Base-by-base conservation (phyloP, 2,113 vertebrate species). In the Clarias macrocephalus region DNA sequence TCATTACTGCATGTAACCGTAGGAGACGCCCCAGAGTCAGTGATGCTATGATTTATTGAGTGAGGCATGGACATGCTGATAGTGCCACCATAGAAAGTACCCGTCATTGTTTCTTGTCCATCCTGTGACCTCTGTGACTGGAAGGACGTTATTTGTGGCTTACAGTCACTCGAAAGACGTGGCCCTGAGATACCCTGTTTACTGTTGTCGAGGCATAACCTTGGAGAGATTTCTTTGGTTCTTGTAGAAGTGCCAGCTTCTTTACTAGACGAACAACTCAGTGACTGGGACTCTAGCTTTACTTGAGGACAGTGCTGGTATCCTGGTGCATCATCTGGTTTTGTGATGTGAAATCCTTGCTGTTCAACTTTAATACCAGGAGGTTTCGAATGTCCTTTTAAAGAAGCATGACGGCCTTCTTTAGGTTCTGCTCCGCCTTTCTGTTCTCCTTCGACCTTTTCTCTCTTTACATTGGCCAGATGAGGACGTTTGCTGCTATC, bases 1-100 rank as follows among this genome's bases (percentile, higher is more conserved):
- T 93, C 57, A 13, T 88, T 28, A 65, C 93, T 85, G 52, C 82
- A 87, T 57, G 93, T 84, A 1, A 91, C 89, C 10, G 88, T 56
- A 0, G 95, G 87, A 48, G 93, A 90, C 1, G 91, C 89, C 76
- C 88, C 66, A 11, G 92, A 88, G 60, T 94, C 62, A 0, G 95
- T 89, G 1, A 95, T 86, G 86, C 87, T 92, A 37, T 93, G 95
- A 90, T 93, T 96, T 84, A 95, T 89, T 8, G 95, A 93, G 0
- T 96, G 93, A 66, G 97, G 96, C 85, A 97, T 95, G 87, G 97
- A 96, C 93, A 98, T 95, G 59, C 96, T 99, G 88, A 99, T 97
- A 0, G 96, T 97, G 91, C 97, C 97, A 21, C 97, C 95, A 85
- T 97, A 99, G 88, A 96, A 94, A 9, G 96, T 89, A 52, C 96